Evolutionary conservation across 2,113 vertebrate species (phyloP).

Genomic region (Uropsilus gracilis): DNA sequence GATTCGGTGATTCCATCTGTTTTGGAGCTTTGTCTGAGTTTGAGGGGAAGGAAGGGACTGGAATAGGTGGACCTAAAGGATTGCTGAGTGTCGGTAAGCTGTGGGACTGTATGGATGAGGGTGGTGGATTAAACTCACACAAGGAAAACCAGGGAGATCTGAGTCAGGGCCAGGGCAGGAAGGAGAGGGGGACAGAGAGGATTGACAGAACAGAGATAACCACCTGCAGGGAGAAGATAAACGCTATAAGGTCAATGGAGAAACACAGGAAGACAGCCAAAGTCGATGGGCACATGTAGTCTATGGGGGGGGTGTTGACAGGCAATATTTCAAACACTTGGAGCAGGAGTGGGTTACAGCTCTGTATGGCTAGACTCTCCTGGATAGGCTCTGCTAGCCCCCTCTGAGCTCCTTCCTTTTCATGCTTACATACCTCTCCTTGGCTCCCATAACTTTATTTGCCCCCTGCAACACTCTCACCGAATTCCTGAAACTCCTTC

Average conservation of each 20-base stretch:
- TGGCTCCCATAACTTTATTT: neutral
- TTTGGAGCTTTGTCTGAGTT: neutral
- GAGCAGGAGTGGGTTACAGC: neutral
- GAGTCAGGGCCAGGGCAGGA: neutral
- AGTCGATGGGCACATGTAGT: neutral
- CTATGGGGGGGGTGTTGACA: neutral
- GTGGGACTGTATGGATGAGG: neutral
- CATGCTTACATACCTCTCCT: neutral
- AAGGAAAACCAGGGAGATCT: neutral
- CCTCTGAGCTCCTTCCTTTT: neutral
- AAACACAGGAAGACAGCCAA: neutral
- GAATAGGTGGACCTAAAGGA: neutral
- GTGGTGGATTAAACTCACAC: neutral
- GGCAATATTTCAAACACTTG: neutral
- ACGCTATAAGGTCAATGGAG: neutral
- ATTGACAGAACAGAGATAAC: neutral
- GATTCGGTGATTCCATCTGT: neutral
- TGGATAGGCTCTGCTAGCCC: neutral
- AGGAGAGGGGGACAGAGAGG: neutral
- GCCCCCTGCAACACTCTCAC: neutral
- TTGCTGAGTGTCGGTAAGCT: neutral
- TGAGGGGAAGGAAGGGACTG: neutral
- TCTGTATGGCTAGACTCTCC: neutral
- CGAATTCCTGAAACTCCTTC: neutral
- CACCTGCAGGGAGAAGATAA: slow-evolving; percentile 36